These are phyloP conservation scores for Notoglanidium macrostoma DNA, from an alignment of 2,797 vertebrate species.

Conservation along the genomic window DNA sequence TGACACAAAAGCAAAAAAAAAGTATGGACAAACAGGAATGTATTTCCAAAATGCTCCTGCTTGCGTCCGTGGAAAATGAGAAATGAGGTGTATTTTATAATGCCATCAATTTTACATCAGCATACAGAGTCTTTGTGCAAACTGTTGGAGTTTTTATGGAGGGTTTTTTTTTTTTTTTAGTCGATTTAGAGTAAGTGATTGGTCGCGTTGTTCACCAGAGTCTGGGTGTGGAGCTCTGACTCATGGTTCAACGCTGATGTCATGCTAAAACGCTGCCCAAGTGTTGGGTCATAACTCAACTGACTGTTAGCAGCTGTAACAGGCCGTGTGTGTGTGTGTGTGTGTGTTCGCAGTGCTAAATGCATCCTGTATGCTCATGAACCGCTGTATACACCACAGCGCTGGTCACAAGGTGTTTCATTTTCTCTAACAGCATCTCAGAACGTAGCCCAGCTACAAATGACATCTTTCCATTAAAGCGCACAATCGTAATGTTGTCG, in stretches of 20 bases:
- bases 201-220: constrained; percentile 38
- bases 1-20: background rate
- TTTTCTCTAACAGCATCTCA: background rate
- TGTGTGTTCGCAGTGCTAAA: constrained; percentile 20
- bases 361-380: constrained; percentile 5
- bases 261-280: constrained; percentile 65
- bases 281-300: constrained; percentile 63
- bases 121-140: background rate
- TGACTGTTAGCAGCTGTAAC: constrained; percentile 63
- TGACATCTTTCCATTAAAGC: background rate
- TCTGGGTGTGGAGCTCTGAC: constrained; percentile 49
- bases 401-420: too few species aligned
- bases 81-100: background rate
- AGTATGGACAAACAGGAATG: background rate
- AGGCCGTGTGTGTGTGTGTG: constrained; percentile 21
- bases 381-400: background rate
- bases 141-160: background rate
- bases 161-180: background rate
- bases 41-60: background rate
- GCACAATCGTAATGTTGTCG: background rate
- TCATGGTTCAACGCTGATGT: constrained; percentile 67
- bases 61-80: background rate
- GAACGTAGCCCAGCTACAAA: background rate
- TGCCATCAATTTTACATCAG: background rate
- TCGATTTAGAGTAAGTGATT: constrained; percentile 38